Evolutionary conservation across 2,888 invertebrate species (phyloP).

Genomic region (Agrochola circellaris): DNA sequence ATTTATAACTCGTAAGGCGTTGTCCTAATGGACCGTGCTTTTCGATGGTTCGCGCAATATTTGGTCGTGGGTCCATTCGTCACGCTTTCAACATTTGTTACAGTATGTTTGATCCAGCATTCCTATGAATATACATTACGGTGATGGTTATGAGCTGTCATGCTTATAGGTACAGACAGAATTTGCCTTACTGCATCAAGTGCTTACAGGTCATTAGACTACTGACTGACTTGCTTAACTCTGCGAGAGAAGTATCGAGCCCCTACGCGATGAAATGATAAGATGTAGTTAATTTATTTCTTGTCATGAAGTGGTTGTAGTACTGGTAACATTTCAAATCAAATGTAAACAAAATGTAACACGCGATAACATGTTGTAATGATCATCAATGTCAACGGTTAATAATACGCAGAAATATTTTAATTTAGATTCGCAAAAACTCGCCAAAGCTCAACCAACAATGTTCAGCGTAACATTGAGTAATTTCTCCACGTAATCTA

Average conservation of each 20-base stretch:
- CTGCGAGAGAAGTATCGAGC: not conserved
- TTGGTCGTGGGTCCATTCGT: not conserved
- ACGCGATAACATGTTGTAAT: constrained; percentile 39
- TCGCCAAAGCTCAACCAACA: constrained; percentile 37
- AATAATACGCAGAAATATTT: constrained; percentile 48
- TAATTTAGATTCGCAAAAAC: constrained; percentile 38
- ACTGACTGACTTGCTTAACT: not conserved
- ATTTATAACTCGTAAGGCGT: constrained; percentile 18
- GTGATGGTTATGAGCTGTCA: not conserved
- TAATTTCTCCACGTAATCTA: constrained; percentile 49
- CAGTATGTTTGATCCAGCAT: not conserved
- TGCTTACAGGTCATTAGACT: not conserved
- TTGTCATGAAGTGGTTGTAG: too few relatives aligned
- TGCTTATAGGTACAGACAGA: not conserved
- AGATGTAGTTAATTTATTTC: too few relatives aligned
- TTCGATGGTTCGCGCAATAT: constrained; percentile 14
- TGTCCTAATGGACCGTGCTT: constrained; percentile 8
- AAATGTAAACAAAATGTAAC: constrained; percentile 42
- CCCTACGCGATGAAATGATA: too few relatives aligned
- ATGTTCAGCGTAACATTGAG: constrained; percentile 52
- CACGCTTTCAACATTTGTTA: not conserved
- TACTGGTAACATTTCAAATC: constrained; percentile 21
- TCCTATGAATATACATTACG: not conserved
- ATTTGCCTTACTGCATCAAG: not conserved
- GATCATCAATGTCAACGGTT: constrained; percentile 50